A percentile compares a stretch with the other conserved stretches of the same genome.
phyloP scores from a whole-genome alignment of 1,140 invertebrate species.

The Cotesia glomerata region DNA sequence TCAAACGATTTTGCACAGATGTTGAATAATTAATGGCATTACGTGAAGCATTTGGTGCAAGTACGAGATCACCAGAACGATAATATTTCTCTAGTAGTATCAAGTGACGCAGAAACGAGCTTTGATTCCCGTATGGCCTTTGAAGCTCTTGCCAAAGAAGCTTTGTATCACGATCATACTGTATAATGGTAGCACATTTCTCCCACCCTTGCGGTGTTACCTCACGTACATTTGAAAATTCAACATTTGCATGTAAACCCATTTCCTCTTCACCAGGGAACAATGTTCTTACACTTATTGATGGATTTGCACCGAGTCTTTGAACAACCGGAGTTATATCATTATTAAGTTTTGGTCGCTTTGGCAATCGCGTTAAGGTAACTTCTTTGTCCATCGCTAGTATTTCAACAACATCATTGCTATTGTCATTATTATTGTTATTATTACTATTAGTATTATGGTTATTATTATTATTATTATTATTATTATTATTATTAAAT shows the following conservation, averaged over 20 bases:
- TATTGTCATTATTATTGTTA: slow-evolving; percentile 5
- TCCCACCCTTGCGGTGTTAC: slow-evolving; percentile 82
- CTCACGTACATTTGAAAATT: slow-evolving; percentile 72
- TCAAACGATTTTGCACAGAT: slow-evolving; percentile 77
- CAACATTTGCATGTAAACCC: slow-evolving; percentile 75
- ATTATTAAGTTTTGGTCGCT: slow-evolving; percentile 48
- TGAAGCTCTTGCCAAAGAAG: slow-evolving; percentile 80
- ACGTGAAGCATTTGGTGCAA: slow-evolving; percentile 74
- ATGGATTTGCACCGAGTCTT: slow-evolving; percentile 75
- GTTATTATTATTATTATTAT: no score
- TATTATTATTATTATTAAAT: not conserved
- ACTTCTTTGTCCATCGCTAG: slow-evolving; percentile 61
- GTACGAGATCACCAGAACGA: slow-evolving; percentile 74
- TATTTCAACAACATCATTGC: slow-evolving; percentile 53
- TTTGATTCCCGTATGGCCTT: slow-evolving; percentile 83
- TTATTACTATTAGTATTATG: no score
- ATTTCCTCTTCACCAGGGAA: slow-evolving; percentile 82
- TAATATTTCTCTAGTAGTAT: slow-evolving; percentile 80
- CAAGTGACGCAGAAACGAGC: slow-evolving; percentile 80
- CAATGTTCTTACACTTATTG: slow-evolving; percentile 78
- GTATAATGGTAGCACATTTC: slow-evolving; percentile 76
- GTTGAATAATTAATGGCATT: slow-evolving; percentile 79
- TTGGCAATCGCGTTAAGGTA: slow-evolving; percentile 57
- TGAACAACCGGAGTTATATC: slow-evolving; percentile 61
- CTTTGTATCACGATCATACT: slow-evolving; percentile 82